Conservation (phyloP, 2,888 invertebrate genomes). For the Cryptocephalus moraei region DNA sequence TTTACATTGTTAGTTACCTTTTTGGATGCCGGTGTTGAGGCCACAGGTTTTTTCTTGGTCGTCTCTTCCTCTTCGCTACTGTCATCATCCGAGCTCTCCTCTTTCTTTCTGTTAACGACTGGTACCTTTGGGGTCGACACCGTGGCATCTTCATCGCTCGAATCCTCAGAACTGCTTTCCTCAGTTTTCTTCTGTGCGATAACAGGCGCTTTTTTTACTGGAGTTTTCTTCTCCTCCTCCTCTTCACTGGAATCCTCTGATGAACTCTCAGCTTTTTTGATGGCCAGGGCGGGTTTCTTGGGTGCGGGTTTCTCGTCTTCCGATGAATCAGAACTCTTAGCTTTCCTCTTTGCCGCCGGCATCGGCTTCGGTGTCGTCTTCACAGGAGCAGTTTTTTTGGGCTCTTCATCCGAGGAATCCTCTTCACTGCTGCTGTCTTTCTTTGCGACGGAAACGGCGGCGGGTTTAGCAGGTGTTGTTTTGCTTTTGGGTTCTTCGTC, state of each 20-base stretch:
- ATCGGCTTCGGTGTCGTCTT: neutral
- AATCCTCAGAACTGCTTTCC: conserved; percentile 35
- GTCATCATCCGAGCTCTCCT: conserved; percentile 31
- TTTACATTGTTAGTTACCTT: conserved; percentile 14
- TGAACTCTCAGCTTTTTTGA: conserved; percentile 9
- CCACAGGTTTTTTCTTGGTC: conserved; percentile 16
- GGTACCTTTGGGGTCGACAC: conserved; percentile 13
- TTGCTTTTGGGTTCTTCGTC: conserved; percentile 1
- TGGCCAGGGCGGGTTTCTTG: conserved; percentile 2
- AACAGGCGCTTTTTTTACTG: neutral
- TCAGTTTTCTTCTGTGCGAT: conserved; percentile 5
- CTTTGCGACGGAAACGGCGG: conserved; percentile 1
- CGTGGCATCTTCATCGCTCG: conserved; percentile 27
- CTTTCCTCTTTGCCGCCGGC: neutral
- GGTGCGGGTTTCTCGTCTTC: neutral
- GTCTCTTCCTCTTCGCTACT: conserved; percentile 14
- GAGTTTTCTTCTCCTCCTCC: neutral
- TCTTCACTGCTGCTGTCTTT: conserved; percentile 23
- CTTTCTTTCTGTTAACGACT: conserved; percentile 13
- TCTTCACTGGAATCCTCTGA: conserved; percentile 14
- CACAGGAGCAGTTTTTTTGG: conserved; percentile 11
- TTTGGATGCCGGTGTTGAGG: conserved; percentile 16
- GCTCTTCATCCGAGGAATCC: conserved; percentile 25
- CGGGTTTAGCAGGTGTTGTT: neutral
- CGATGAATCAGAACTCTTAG: neutral